Conservation (phyloP, 1,140 invertebrate species). For the Lepidostoma basale region DNA sequence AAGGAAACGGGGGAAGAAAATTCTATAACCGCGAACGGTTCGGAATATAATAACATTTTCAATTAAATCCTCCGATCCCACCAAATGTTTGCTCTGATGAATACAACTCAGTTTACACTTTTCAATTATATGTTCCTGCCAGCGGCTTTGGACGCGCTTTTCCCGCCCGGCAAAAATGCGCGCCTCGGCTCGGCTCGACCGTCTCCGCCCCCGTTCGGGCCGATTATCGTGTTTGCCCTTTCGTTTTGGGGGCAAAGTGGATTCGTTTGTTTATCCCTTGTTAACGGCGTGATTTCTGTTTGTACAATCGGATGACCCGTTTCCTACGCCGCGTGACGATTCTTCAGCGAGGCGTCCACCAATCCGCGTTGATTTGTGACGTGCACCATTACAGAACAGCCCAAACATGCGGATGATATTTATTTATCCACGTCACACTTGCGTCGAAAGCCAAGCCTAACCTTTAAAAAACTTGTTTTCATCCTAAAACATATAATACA, state of each 20-base stretch:
- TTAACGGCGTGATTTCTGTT: slow-evolving; percentile 46
- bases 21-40: slow-evolving; percentile 5
- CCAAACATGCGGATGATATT: too few species aligned
- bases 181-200: background rate
- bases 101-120: slow-evolving; percentile 29
- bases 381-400: too few species aligned
- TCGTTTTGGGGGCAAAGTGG: slow-evolving; percentile 31
- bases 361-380: slow-evolving; percentile 8
- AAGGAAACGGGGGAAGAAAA: slow-evolving; percentile 22
- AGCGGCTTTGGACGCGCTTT: slow-evolving; percentile 13
- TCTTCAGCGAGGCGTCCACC: background rate
- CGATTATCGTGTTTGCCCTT: slow-evolving; percentile 30
- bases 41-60: slow-evolving; percentile 31
- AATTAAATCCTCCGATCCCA: slow-evolving; percentile 23
- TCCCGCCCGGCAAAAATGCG: slow-evolving; percentile 22
- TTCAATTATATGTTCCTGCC: slow-evolving; percentile 35
- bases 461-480: too few species aligned
- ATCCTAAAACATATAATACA: too few species aligned
- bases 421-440: too few species aligned
- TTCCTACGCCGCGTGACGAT: background rate
- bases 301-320: slow-evolving; percentile 28
- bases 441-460: too few species aligned
- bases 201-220: background rate
- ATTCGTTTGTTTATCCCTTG: slow-evolving; percentile 47
- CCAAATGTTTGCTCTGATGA: slow-evolving; percentile 28